These are phyloP conservation scores for Lingula anatina DNA, from an alignment of 2,888 invertebrate genomes.

Conservation along the genomic window DNA sequence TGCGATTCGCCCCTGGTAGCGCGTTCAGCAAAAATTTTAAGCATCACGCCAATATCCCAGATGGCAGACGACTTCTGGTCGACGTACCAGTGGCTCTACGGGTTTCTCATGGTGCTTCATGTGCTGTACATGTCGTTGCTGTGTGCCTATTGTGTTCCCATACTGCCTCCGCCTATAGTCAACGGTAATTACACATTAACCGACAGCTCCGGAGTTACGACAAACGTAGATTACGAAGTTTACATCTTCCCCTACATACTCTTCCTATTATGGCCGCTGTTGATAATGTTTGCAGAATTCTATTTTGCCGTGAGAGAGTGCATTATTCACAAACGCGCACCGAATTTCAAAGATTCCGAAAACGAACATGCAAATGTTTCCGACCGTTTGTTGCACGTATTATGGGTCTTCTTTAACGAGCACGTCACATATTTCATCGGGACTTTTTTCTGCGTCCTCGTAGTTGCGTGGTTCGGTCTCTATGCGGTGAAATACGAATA, in stretches of 20 bases:
- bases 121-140: background rate
- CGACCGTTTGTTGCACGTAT: background rate
- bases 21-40: background rate
- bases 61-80: background rate
- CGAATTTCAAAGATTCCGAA: too few species aligned
- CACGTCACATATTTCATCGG: background rate
- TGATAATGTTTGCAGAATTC: background rate
- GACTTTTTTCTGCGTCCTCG: background rate
- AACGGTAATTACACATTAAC: background rate
- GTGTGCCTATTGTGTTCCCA: background rate
- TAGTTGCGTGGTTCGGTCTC: background rate
- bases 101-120: background rate
- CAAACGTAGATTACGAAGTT: background rate
- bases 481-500: conserved; percentile 2
- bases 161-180: background rate
- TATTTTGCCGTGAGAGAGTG: background rate
- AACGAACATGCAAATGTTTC: background rate
- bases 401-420: background rate
- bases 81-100: background rate
- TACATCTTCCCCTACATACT: background rate
- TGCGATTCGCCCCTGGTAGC: too few species aligned
- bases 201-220: background rate
- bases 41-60: background rate
- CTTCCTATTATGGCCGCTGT: background rate
- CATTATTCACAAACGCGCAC: background rate